Evolutionary conservation across 37 sponge, comb jelly and placozoan genomes (phyloP), one percentile per base, ranked within the genome.

Genomic region (Aphrocallistes beatrix): DNA sequence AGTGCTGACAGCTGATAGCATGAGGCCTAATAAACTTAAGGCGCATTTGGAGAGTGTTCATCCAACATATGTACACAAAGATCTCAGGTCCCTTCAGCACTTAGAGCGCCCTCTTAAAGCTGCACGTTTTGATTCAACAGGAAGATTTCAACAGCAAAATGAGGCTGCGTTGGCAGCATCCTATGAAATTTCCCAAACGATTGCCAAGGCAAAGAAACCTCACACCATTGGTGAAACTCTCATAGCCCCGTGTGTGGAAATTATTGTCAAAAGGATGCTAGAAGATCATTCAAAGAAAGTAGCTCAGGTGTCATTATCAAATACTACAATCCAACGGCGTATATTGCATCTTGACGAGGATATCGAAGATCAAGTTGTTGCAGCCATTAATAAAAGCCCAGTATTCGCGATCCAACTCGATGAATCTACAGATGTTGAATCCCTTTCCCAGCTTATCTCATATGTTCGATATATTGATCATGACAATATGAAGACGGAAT

Each of bases 151-250:
- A 60, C 75, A 60, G 21, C 75, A 60, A 60, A 60, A 60, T 60
- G 75, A 60, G 25, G 75, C 75, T 19, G 21, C 17, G 8, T 60
- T 60, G 21, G n/a, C 21, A 60, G 75, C 75, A 60, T 60, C 75
- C 17, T 60, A 60, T 13, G 75, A 60, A 60, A 13, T 60, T 60
- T 60, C 3, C 21, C 34, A 60, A 6, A 3, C n/a, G 17, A 60
- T 60, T 60, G 75, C 75, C 8, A 3, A 13, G 8, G n/a, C 75
- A 19, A 60, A 60, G n/a, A 60, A 60, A 60, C 75, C 75, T 60
- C 75, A 60, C 75, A 60, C 75, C 21, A 60, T 60, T 60, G 75
- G 75, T 60, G 75, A 60, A 60, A 19, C 34, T 19, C 75, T 60
- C 75, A 60, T 60, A 25, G 75, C 21, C 6, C 75, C 75, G 8